phyloP scores from a whole-genome alignment of 1,140 invertebrate species.

The Parasteatoda tepidariorum region DNA sequence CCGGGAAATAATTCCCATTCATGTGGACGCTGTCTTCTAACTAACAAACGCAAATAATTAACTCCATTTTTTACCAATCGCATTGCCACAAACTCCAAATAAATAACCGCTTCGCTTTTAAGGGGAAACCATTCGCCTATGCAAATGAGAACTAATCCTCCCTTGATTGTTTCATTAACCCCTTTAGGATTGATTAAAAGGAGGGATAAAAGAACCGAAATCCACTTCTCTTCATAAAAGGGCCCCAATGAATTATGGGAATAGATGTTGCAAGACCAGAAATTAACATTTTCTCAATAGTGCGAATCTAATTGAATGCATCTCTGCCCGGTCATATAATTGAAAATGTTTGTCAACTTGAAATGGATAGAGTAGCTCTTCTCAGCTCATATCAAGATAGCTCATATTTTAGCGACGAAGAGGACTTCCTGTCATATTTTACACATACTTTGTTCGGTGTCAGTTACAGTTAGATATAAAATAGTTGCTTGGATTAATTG shows the following conservation, averaged over 20 bases:
- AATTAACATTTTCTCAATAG: constrained; percentile 46
- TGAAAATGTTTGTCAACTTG: constrained; percentile 15
- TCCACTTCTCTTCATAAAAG: not conserved
- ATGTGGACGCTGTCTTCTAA: too few relatives aligned
- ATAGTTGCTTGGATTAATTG: too few relatives aligned
- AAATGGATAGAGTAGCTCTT: not conserved
- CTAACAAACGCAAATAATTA: too few relatives aligned
- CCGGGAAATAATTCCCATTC: too few relatives aligned
- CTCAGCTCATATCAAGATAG: too few relatives aligned
- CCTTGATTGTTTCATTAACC: constrained; percentile 46
- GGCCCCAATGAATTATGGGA: constrained; percentile 9
- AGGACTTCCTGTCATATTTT: too few relatives aligned
- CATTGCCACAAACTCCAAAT: not conserved
- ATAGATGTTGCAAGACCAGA: not conserved
- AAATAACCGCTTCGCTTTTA: not conserved
- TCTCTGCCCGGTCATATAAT: constrained; percentile 7
- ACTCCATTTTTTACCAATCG: too few relatives aligned
- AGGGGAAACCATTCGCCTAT: not conserved
- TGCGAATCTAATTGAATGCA: constrained; percentile 36
- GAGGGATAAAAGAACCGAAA: constrained; percentile 2
- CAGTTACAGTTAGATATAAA: too few relatives aligned
- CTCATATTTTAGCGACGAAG: too few relatives aligned
- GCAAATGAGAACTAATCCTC: constrained; percentile 34
- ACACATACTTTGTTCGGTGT: too few relatives aligned
- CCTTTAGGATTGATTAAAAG: constrained; percentile 10